Evolutionary conservation across 2,888 invertebrate genomes (phyloP).

Genomic region (Drosophila anomalata): DNA sequence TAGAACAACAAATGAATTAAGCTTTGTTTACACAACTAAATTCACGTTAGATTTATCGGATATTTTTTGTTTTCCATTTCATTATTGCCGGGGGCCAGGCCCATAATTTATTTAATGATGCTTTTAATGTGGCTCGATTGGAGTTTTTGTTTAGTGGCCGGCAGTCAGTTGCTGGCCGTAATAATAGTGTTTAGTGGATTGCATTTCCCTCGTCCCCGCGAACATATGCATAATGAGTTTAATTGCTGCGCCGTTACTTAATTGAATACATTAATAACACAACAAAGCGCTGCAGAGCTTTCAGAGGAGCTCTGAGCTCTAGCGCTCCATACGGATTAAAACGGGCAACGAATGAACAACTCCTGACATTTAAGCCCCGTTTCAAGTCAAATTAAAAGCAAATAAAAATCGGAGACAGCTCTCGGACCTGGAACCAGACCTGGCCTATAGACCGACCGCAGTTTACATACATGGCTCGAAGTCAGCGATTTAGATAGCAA

Average conservation of each 20-base stretch:
- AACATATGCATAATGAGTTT: constrained; percentile 64
- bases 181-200: constrained; percentile 53
- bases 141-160: constrained; percentile 33
- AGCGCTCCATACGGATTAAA: constrained; percentile 53
- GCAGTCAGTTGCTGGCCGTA: constrained; percentile 17
- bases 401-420: constrained; percentile 63
- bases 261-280: constrained; percentile 70
- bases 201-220: constrained; percentile 2
- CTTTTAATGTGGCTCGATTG: constrained; percentile 53
- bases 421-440: constrained; percentile 1
- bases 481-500: constrained; percentile 74
- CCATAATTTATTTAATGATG: constrained; percentile 68
- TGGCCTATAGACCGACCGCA: background rate
- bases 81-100: constrained; percentile 25
- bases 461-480: constrained; percentile 61
- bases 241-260: constrained; percentile 63
- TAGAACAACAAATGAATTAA: constrained; percentile 34
- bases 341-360: constrained; percentile 20
- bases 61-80: constrained; percentile 26
- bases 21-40: constrained; percentile 35
- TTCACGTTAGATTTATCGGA: constrained; percentile 42
- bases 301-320: background rate
- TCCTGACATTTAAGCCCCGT: constrained; percentile 64
- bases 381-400: constrained; percentile 73
- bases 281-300: constrained; percentile 16